Base-by-base conservation (phyloP, 2,888 invertebrate species). In the Volucella inflata region DNA sequence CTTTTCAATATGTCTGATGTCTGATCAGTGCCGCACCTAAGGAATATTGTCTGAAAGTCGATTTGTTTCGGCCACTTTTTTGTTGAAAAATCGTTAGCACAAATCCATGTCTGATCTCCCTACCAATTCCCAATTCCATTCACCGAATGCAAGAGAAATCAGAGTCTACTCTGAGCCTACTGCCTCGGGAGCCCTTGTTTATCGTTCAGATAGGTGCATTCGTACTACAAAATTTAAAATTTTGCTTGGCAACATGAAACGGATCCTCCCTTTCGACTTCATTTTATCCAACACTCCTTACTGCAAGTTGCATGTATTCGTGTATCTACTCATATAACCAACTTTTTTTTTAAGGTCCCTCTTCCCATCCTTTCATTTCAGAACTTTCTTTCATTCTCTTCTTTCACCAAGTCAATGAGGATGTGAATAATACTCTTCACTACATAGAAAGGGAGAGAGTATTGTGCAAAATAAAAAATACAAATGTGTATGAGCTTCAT, bases 181-280 rank as follows among this genome's bases (percentile, higher is more conserved):
- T 30, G 6, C 30, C 30, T 44, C 1, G n/a, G 44, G 44, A 44
- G n/a, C 53, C 55, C 62, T 16, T 74, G 55, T 74, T 62, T 74
- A 48, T 65, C 48, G 65, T 30, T 75, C 48, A 6, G 0, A 6
- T 6, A 30, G 30, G 51, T 55, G 46, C 53, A 68, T 62, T 60
- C 40, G 40, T 42, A 64, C 53, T 21, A 55, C 51, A 68, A 16
- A 67, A 30, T 16, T 21, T 8, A 30, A 44, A 59, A n/a, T n/a
- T 77, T 53, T 68, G 68, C 65, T 40, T 70, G 62, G 53, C 46
- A 71, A 71, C 53, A 64, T 71, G 70, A 70, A 78, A 70, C 70
- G 62, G 77, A 62, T 51, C 67, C 65, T 38, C 36, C 64, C 4
- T 48, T 50, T 68, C 76, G 44, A 51, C 55, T 44, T 55, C n/a